Evolutionary conservation across 2,113 vertebrate genomes (phyloP).

Genomic region (Dasyornis broadbenti): DNA sequence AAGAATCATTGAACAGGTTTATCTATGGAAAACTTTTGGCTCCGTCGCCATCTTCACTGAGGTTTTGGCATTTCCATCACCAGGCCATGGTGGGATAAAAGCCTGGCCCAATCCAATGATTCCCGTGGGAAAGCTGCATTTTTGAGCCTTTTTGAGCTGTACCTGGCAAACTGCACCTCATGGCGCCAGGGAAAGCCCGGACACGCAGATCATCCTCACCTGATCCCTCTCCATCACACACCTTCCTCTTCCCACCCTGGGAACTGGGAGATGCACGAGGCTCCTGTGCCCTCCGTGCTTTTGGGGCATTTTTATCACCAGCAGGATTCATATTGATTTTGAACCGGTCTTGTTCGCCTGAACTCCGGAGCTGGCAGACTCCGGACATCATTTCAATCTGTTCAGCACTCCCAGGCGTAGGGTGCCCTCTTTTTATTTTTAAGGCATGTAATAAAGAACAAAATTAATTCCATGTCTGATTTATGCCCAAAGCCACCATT

Average conservation of each 20-base stretch:
- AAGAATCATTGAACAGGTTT: too few species aligned
- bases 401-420: conserved; percentile 16
- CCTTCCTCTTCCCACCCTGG: background rate
- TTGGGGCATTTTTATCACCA: background rate
- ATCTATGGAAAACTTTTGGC: too few species aligned
- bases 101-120: background rate
- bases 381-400: conserved; percentile 24
- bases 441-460: conserved; percentile 48
- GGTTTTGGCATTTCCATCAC: background rate
- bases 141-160: background rate
- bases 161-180: background rate
- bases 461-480: conserved; percentile 59
- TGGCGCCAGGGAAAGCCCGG: background rate
- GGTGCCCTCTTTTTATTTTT: conserved; percentile 48
- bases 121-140: background rate
- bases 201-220: background rate
- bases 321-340: background rate
- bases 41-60: background rate
- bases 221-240: background rate
- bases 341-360: background rate
- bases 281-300: background rate
- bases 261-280: background rate
- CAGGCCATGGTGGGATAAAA: background rate
- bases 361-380: background rate
- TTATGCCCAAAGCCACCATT: conserved; percentile 58